A percentile compares a stretch with the other conserved stretches of the same genome.
These are phyloP conservation scores for Drosophila macrospina DNA, from an alignment of 2,888 invertebrate species.

Conservation along the genomic window DNA sequence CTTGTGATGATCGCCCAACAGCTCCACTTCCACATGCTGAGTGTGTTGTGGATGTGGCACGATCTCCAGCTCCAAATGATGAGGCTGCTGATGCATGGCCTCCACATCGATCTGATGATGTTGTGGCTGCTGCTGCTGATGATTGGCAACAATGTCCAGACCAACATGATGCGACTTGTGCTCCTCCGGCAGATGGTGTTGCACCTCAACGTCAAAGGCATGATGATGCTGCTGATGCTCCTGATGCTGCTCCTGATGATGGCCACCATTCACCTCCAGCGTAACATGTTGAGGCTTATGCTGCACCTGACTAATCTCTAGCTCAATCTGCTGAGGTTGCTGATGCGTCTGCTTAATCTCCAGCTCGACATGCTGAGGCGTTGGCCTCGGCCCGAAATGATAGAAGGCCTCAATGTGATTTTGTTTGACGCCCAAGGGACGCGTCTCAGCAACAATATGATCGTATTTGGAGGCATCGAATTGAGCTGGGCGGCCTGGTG, in stretches of 20 bases:
- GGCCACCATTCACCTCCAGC: constrained; percentile 8
- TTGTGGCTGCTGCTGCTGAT: constrained; percentile 6
- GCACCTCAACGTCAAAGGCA: neutral
- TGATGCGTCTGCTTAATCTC: constrained; percentile 26
- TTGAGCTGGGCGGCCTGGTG: neutral
- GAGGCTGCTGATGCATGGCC: neutral
- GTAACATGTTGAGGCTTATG: constrained; percentile 19
- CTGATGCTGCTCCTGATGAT: constrained; percentile 10
- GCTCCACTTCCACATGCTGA: neutral
- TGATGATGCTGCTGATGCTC: constrained; percentile 10
- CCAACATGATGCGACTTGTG: neutral
- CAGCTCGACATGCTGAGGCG: constrained; percentile 1
- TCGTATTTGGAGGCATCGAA: constrained; percentile 37
- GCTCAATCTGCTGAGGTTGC: constrained; percentile 1
- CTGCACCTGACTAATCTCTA: neutral
- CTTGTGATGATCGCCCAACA: neutral
- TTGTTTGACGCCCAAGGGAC: constrained; percentile 38
- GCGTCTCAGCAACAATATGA: constrained; percentile 51
- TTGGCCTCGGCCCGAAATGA: constrained; percentile 2
- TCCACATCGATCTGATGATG: constrained; percentile 7
- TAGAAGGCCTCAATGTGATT: neutral
- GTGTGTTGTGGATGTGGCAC: neutral
- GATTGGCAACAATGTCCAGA: neutral
- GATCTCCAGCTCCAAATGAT: neutral
- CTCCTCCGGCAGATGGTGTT: neutral